Evolutionary conservation across 2,888 invertebrate genomes (phyloP), one percentile per base, ranked within the genome.

Genomic region (Thyatira batis): DNA sequence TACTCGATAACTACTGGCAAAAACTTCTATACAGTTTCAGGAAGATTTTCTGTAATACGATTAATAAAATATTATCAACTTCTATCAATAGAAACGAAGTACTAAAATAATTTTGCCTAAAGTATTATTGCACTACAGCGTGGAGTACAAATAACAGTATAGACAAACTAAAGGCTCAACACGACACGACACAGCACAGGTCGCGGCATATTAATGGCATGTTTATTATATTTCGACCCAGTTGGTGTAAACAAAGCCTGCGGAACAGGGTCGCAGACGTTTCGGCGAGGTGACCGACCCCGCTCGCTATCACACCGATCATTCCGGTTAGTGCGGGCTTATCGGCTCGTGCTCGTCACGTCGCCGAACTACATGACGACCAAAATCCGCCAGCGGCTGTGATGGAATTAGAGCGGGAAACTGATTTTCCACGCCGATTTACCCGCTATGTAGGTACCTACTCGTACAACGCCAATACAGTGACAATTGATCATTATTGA

Each of bases 271-370:
- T 76, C 87, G 78, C 80, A 84, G 85, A 84, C 84, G 80, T 78
- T 80, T 80, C 61, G 76, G 61, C 76, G 85, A 87, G 89, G 90
- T 90, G 82, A 87, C 76, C 80, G 91, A 89, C 89, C 88, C 76
- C 73, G 59, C 88, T 75, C 73, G 59, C 71, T 82, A 85, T 82
- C 81, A 76, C 69, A 63, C 61, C 80, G 70, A 84, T 82, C 78
- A 87, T 80, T 84, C 85, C 85, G 85, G 83, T 85, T 84, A 76
- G 59, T 62, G 61, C 55, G 56, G 62, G 75, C 76, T 81, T 86
- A 84, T 84, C 84, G 76, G 46, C 50, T 56, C 45, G 57, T 61
- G 62, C 57, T 67, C 71, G 71, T 69, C 71, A 71, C 61, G 17
- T 39, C 17, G 5, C 39, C 39, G 39, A 39, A 39, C 17, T 17